phyloP scores from a whole-genome alignment of 2,113 vertebrate species.

The Silurus asotus region DNA sequence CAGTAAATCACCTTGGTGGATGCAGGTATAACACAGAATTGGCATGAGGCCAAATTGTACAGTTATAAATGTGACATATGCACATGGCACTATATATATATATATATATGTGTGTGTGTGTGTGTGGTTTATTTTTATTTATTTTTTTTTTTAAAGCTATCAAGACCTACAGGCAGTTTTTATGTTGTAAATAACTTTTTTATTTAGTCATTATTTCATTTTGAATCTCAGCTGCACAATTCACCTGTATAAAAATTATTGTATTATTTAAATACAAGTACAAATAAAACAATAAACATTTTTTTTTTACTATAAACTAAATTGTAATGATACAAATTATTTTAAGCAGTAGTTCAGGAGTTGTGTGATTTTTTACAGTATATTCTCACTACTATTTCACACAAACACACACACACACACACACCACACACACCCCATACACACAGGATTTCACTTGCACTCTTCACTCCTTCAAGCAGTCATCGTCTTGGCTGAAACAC shows the following conservation, averaged over 20 bases:
- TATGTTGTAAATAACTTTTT: background rate
- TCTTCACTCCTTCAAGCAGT: conserved; percentile 26
- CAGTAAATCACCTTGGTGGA: conserved; percentile 67
- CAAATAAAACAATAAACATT: background rate
- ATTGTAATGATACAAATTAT: background rate
- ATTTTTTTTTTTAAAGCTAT: background rate
- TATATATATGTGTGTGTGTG: too few species aligned
- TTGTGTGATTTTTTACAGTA: background rate
- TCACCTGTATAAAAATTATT: background rate
- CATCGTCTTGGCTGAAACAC: conserved; percentile 33
- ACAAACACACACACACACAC: background rate
- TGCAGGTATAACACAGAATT: conserved; percentile 70
- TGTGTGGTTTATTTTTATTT: too few species aligned
- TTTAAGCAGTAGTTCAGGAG: background rate
- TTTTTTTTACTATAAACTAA: background rate
- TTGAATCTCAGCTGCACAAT: background rate
- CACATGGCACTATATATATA: background rate
- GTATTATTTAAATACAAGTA: background rate
- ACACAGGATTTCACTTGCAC: background rate
- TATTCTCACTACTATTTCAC: background rate
- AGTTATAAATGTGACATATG: conserved; percentile 26
- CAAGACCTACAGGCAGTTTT: background rate
- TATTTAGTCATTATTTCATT: background rate
- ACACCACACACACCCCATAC: too few species aligned
- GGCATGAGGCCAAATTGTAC: conserved; percentile 60